Evolutionary conservation across 2,113 vertebrate genomes (phyloP).

Genomic region (Hydrochoerus hydrochaeris): DNA sequence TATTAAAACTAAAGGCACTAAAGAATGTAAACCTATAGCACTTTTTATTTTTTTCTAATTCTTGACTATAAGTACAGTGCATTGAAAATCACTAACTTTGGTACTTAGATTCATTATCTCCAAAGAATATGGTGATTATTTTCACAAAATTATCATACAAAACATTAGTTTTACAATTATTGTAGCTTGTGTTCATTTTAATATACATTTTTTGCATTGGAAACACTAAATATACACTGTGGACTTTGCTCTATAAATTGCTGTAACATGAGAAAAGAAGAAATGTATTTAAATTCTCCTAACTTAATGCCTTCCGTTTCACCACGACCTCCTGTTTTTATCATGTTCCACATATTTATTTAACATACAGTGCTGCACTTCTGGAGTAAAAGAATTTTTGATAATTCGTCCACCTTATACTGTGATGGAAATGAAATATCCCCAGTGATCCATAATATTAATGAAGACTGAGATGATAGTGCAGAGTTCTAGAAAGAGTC

Average conservation of each 20-base stretch:
- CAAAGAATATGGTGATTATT: not conserved
- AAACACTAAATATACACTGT: no score
- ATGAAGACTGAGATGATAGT: no score
- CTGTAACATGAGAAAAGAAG: not conserved
- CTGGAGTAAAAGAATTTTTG: not conserved
- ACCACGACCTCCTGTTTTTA: not conserved
- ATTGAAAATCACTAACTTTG: not conserved
- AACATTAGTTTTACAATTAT: not conserved
- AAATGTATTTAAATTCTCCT: fast-evolving
- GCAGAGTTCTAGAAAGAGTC: no score
- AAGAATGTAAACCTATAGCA: not conserved
- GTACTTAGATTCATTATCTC: not conserved
- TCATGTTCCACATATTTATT: no score
- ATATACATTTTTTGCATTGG: not conserved
- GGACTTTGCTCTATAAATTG: not conserved
- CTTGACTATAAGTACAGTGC: not conserved
- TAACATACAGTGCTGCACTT: not conserved
- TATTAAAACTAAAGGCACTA: not conserved
- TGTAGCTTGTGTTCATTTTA: not conserved
- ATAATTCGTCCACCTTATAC: not conserved
- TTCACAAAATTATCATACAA: not conserved
- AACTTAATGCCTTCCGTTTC: not conserved
- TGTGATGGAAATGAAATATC: no score
- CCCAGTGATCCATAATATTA: no score
- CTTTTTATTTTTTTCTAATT: not conserved